Conservation (phyloP, 2,113 vertebrate species). For the Sander lucioperca region DNA sequence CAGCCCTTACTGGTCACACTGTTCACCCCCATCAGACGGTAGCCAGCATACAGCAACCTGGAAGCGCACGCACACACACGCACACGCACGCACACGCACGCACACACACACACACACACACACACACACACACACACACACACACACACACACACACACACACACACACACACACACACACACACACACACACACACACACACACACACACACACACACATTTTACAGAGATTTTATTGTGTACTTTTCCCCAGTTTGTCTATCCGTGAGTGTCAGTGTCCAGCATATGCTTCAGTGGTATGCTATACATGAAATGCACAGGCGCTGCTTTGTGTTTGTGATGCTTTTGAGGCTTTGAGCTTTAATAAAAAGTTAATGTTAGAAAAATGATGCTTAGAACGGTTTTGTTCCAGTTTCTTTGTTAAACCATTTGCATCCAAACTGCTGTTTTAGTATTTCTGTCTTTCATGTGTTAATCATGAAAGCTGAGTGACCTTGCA, state of each 20-base stretch:
- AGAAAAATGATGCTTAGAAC: too few species aligned
- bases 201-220: conserved; percentile 1
- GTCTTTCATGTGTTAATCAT: too few species aligned
- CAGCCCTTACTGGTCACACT: conserved; percentile 97
- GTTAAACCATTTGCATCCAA: too few species aligned
- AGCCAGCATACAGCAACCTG: conserved; percentile 95
- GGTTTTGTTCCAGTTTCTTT: too few species aligned
- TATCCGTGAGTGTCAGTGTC: not conserved
- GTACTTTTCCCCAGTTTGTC: not conserved
- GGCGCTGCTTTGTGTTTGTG: not conserved
- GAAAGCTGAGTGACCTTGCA: too few species aligned
- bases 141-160: conserved; percentile 4
- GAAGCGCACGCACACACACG: conserved; percentile 18
- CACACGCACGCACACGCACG: not conserved
- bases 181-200: conserved; percentile 2
- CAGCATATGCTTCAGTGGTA: not conserved
- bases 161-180: not conserved
- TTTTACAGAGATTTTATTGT: not conserved
- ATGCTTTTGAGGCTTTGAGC: not conserved
- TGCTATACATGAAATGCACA: not conserved
- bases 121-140: conserved; percentile 2
- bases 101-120: not conserved
- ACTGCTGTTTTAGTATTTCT: too few species aligned
- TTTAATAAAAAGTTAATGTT: not conserved
- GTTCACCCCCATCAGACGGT: conserved; percentile 98